Conservation (phyloP, 2,113 vertebrate genomes). For the Pseudorasbora parva region DNA sequence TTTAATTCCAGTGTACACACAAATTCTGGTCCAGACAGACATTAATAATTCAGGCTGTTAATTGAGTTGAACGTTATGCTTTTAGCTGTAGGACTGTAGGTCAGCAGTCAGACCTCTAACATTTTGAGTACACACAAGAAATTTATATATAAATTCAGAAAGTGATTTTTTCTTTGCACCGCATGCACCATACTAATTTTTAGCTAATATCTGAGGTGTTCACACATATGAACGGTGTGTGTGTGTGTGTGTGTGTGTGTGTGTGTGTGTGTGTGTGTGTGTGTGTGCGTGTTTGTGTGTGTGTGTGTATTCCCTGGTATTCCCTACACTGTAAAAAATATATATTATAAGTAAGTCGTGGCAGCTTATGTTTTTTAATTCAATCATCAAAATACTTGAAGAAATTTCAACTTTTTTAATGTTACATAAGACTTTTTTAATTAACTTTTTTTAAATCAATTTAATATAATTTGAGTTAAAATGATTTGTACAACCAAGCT, state of each 20-base stretch:
- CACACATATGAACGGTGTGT: neutral
- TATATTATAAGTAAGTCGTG: too few relatives aligned
- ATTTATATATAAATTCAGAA: neutral
- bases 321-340: too few relatives aligned
- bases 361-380: too few relatives aligned
- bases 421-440: too few relatives aligned
- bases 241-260: neutral
- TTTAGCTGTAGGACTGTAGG: conserved; percentile 69
- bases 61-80: conserved; percentile 79
- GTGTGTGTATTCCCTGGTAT: neutral
- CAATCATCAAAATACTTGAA: too few relatives aligned
- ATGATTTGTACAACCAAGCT: too few relatives aligned
- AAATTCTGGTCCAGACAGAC: conserved; percentile 79
- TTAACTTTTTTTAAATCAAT: too few relatives aligned
- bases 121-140: neutral
- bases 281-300: neutral
- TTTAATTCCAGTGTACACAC: conserved; percentile 84
- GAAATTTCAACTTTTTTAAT: too few relatives aligned
- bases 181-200: neutral
- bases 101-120: conserved; percentile 44
- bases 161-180: neutral
- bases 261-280: neutral
- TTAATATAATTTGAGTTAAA: too few relatives aligned
- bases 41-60: conserved; percentile 81
- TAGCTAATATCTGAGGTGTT: neutral